phyloP scores from a whole-genome alignment of 2,888 invertebrate species.

The Lasioglossum oenotherae region DNA sequence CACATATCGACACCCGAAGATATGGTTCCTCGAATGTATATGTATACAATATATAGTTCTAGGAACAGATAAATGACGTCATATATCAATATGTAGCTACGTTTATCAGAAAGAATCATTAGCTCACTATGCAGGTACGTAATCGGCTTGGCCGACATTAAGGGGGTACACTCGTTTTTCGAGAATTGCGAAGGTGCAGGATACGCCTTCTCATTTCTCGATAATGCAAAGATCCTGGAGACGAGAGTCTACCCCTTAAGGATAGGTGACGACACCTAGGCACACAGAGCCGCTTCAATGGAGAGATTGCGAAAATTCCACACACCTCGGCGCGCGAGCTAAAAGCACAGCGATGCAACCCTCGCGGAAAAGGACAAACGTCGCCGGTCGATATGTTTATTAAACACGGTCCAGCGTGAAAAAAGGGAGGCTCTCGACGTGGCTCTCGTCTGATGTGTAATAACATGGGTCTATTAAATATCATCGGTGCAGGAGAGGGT shows the following conservation, averaged over 20 bases:
- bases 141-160: not conserved
- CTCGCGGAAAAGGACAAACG: constrained; percentile 8
- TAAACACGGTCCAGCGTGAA: constrained; percentile 4
- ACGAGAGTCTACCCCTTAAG: too few species aligned
- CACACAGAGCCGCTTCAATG: not conserved
- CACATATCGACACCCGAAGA: too few species aligned
- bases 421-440: constrained; percentile 26
- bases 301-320: not conserved
- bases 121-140: not conserved
- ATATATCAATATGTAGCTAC: too few species aligned
- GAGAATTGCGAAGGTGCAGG: too few species aligned
- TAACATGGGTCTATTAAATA: constrained; percentile 59
- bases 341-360: not conserved
- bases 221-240: too few species aligned
- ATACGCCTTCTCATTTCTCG: too few species aligned
- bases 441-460: constrained; percentile 49
- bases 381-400: constrained; percentile 57
- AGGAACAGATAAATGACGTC: too few species aligned
- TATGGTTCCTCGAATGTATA: too few species aligned
- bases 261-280: not conserved
- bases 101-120: too few species aligned
- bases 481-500: constrained; percentile 56
- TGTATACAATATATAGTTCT: too few species aligned
- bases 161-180: too few species aligned
- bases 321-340: not conserved